These are phyloP conservation scores for Ephydatia muelleri DNA, from an alignment of 37 sponge, comb jelly and placozoan genomes.

Conservation along the genomic window DNA sequence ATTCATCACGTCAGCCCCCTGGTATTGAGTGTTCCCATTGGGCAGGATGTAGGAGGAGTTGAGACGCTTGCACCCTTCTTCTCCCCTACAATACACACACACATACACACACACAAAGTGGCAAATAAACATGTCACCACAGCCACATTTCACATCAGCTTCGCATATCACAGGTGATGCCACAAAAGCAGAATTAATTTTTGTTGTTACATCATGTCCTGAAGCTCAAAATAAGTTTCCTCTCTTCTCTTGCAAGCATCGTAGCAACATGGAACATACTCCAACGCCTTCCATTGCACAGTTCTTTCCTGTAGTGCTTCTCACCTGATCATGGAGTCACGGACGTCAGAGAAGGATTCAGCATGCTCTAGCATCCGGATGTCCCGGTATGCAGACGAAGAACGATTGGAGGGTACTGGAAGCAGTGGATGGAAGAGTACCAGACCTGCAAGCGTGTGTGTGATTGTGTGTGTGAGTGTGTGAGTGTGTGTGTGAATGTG, in stretches of 20 bases:
- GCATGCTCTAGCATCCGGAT: slow-evolving; percentile 20
- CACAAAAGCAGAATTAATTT: too few relatives aligned
- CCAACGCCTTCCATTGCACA: neutral
- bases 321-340: slow-evolving; percentile 34
- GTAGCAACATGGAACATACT: too few relatives aligned
- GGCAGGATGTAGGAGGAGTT: slow-evolving; percentile 14
- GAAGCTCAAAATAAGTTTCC: too few relatives aligned
- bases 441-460: slow-evolving; percentile 1
- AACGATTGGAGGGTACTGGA: slow-evolving; percentile 17
- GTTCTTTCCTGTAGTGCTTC: too few relatives aligned
- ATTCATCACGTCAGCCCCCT: neutral
- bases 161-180: too few relatives aligned
- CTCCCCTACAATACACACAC: slow-evolving; percentile 7
- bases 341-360: neutral
- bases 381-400: neutral
- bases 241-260: too few relatives aligned
- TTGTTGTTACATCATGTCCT: too few relatives aligned
- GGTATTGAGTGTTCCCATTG: neutral
- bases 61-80: slow-evolving; percentile 11
- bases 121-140: neutral
- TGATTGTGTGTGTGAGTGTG: neutral
- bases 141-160: too few relatives aligned
- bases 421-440: slow-evolving; percentile 20
- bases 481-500: neutral
- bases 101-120: neutral